phyloP scores from a whole-genome alignment of 2,113 vertebrate genomes.

The Buteo buteo region DNA sequence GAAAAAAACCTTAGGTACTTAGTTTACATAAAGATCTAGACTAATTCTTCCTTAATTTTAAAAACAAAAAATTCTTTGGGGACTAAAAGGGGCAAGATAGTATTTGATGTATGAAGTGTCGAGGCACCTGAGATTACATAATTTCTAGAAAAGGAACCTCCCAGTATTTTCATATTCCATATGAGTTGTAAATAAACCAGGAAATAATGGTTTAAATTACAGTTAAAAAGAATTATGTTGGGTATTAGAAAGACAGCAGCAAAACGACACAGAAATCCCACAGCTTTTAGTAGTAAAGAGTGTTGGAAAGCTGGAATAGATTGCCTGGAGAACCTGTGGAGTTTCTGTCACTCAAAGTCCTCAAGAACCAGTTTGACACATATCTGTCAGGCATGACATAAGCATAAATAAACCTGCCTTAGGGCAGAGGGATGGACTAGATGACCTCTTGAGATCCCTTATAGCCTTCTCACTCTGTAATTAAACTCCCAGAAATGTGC shows the following conservation, averaged over 20 bases:
- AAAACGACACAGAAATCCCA: neutral
- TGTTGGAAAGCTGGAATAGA: neutral
- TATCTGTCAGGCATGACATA: neutral
- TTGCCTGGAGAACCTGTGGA: neutral
- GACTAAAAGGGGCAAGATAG: neutral
- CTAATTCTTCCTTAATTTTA: neutral
- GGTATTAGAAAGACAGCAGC: neutral
- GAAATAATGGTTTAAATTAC: neutral
- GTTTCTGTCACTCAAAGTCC: neutral
- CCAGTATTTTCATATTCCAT: neutral
- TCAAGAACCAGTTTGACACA: neutral
- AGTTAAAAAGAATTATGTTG: neutral
- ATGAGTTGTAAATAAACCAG: neutral
- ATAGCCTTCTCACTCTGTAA: neutral
- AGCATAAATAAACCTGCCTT: neutral
- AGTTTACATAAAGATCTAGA: neutral
- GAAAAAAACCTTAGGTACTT: neutral
- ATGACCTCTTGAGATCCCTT: neutral
- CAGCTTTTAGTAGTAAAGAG: neutral
- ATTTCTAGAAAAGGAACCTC: neutral
- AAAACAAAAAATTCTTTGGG: neutral
- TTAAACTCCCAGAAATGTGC: neutral
- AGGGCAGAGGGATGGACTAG: neutral
- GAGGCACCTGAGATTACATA: neutral
- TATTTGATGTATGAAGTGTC: neutral